These are phyloP conservation scores for Cettia cetti DNA, from an alignment of 2,113 vertebrate genomes.

Conservation along the genomic window DNA sequence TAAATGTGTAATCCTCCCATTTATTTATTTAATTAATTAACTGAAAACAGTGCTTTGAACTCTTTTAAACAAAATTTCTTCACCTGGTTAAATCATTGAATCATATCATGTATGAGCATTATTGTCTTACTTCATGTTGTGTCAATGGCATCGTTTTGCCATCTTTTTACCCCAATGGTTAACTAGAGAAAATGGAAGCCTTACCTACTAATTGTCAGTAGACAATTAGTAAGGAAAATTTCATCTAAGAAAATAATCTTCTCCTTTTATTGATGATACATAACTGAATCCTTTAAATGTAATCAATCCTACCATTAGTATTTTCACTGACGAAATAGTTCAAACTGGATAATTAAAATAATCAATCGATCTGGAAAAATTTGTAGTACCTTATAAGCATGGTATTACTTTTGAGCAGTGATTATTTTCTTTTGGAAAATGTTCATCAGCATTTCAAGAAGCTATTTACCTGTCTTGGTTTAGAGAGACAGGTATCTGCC, in stretches of 20 bases:
- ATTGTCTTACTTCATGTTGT: background rate
- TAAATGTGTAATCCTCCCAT: background rate
- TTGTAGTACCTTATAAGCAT: background rate
- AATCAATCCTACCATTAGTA: background rate
- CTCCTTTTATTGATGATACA: background rate
- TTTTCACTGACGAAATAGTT: background rate
- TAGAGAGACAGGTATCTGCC: no score
- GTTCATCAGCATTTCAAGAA: background rate
- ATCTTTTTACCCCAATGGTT: background rate
- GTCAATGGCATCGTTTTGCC: background rate
- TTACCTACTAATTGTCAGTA: background rate
- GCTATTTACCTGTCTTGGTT: no score
- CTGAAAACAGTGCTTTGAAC: background rate
- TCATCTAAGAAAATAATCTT: background rate
- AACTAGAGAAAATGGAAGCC: background rate
- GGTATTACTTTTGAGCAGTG: background rate
- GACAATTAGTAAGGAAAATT: background rate
- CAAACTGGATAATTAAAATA: background rate
- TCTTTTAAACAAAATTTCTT: background rate
- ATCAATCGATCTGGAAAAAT: background rate
- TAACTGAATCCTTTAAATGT: background rate
- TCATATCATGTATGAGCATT: accelerated
- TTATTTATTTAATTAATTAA: background rate
- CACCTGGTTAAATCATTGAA: background rate
- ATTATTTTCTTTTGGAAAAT: background rate